Percentiles rank a stretch among this genome's conserved stretches.
These are phyloP conservation scores for Metopolophium dirhodum DNA, from an alignment of 1,140 invertebrate species.

Conservation along the genomic window DNA sequence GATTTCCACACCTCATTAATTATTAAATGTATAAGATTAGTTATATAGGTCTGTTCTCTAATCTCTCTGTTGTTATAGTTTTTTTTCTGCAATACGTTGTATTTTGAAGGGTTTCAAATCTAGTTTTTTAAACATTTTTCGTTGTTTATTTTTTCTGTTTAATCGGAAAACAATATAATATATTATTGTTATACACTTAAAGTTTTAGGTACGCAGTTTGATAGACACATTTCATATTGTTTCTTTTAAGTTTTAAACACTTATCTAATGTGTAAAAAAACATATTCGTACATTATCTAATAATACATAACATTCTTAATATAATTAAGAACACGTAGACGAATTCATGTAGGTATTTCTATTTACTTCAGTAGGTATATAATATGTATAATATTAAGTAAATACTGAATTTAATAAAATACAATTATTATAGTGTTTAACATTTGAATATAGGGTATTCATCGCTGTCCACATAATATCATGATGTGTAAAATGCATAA, in stretches of 20 bases:
- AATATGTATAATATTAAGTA: too few relatives aligned
- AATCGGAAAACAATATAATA: neutral
- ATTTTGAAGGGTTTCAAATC: neutral
- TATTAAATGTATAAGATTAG: neutral
- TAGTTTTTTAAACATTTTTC: neutral
- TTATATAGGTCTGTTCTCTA: neutral
- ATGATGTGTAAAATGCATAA: neutral
- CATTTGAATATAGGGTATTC: neutral
- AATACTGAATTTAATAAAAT: too few relatives aligned
- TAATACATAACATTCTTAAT: too few relatives aligned
- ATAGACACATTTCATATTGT: neutral
- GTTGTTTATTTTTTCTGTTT: neutral
- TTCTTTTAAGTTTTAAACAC: neutral
- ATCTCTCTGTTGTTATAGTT: neutral
- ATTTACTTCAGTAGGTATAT: neutral
- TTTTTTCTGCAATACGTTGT: neutral
- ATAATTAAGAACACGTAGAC: neutral
- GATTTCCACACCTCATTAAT: neutral
- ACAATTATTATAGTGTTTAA: too few relatives aligned
- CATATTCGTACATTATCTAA: neutral
- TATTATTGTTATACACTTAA: accelerated
- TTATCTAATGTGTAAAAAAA: neutral
- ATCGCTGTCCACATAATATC: neutral
- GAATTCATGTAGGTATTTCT: neutral
- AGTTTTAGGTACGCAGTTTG: neutral